Evolutionary conservation across 1,140 invertebrate genomes (phyloP), one percentile per base, ranked within the genome.

Genomic region (Pseudomyrmex flavicornis): DNA sequence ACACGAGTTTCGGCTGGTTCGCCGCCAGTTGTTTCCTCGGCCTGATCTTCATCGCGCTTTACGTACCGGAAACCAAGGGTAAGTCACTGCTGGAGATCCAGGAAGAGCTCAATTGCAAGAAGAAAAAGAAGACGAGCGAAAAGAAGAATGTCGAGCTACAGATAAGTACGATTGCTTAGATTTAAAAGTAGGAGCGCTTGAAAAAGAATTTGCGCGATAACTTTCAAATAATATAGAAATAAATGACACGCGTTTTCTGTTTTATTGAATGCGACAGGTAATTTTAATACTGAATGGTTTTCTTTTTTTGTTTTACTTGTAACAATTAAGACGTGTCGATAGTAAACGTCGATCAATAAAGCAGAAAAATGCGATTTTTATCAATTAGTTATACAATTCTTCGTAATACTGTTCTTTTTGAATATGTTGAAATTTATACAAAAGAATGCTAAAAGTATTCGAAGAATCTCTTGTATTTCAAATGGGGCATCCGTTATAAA

Each of bases 41-140:
- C 0, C 91, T 95, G 2, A 85, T 94, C 8, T 96, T 97, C 85
- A 95, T 96, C 26, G 91, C 93, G 50, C 95, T 96, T 35, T 93
- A 95, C 68, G 95, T 98, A 1, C 97, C 97, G 0, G 97, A 97
- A 90, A 97, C 97, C 1, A 97, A 96, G 88, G 96, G 96, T 0
- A 95, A 95, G 83, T 95, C 92, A 13, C 88, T 97, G 59, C 94
- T 97, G 76, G 96, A 97, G 86, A 96, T 97, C 56, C 95, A 96
- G 72, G 93, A 95, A 61, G 91, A 94, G 61, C 79, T 95, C 0
- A 92, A 92, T 48, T 91, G 90, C n/a, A 87, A 89, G 35, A 82
- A 75, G n/a, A 85, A 87, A 20, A 68, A 63, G 12, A 56, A 79
- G n/a, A 79, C 17, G 4, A 56, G 56, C 20, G 86, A 50, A 20